Evolutionary conservation across 2,888 invertebrate species (phyloP).

Genomic region (Ormyrus pomaceus): DNA sequence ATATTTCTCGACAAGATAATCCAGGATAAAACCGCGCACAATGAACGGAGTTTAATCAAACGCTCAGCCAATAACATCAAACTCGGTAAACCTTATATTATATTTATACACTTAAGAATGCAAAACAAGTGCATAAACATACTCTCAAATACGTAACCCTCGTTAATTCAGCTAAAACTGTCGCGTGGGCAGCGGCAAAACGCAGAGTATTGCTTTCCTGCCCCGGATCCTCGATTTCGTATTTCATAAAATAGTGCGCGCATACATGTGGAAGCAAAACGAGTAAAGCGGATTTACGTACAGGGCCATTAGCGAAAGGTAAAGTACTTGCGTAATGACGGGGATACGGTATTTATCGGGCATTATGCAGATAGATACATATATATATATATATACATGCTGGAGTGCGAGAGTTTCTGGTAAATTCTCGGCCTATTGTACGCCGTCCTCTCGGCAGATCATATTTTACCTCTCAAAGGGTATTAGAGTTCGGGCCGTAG

Average conservation of each 20-base stretch:
- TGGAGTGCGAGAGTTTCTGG: not conserved
- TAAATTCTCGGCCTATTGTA: conserved; percentile 39
- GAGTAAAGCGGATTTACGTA: conserved; percentile 17
- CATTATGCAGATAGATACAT: conserved; percentile 32
- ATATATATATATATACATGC: not conserved
- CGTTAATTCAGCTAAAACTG: too few species aligned
- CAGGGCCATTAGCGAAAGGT: conserved; percentile 38
- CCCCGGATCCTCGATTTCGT: conserved; percentile 16
- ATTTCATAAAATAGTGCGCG: conserved; percentile 24
- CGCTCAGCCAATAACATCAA: too few species aligned
- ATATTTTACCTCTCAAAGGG: conserved; percentile 52
- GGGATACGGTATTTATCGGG: conserved; percentile 54
- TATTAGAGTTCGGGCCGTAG: conserved; percentile 15
- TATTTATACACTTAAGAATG: too few species aligned
- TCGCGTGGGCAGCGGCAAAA: too few species aligned
- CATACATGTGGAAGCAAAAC: not conserved
- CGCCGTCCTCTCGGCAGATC: conserved; percentile 3
- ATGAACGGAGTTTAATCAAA: too few species aligned
- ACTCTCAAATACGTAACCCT: too few species aligned
- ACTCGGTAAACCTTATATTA: too few species aligned
- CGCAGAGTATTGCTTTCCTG: too few species aligned
- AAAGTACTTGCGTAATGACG: conserved; percentile 44
- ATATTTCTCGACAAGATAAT: too few species aligned
- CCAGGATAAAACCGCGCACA: too few species aligned
- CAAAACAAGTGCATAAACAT: too few species aligned